Base-by-base conservation (phyloP, 2,797 vertebrate genomes). In the Chromis chromis region DNA sequence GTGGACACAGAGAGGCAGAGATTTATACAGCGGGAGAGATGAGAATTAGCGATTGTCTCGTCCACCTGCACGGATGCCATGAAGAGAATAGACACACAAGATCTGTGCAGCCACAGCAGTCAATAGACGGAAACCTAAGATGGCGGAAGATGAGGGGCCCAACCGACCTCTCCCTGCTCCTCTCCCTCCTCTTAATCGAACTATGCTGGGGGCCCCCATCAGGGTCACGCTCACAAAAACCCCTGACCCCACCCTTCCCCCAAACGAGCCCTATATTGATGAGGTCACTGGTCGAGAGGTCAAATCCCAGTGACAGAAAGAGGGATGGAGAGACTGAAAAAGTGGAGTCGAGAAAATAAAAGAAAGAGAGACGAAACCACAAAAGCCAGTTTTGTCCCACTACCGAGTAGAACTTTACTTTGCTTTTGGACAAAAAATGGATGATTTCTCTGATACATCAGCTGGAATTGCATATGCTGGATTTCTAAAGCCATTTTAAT, bases 201-300 rank as follows among this genome's bases (percentile, higher is more conserved):
- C 79, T 84, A 68, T 61, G 71, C 73, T 49, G 79, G 72, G 79
- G 74, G 85, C 72, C 81, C 77, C 83, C 74, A 68, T 65, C 36
- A 54, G 79, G 78, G 80, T 89, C 84, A 79, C 33, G 54, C 75
- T 65, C 78, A 71, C 73, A 67, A 77, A 76, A 10, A 81, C 66
- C 68, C 39, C 31, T 59, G 78, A 87, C 78, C 84, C 64, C 21
- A 52, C 76, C 77, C 80, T 62, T 76, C 88, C 80, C 83, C 79
- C 59, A 84, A 88, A 89, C 8, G 21, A 90, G 81, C 72, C 78
- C 69, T 74, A 77, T 77, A 90, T 79, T 84, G 89, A 93, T 89
- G 88, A 90, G 86, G 87, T 92, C 85, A 89, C 60, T 22, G 63
- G 57, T 78, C 16, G 17, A 79, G 74, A 78, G 87, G 88, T 89